Conservation (phyloP, 2,113 vertebrate genomes). For the Damaliscus lunatus region DNA sequence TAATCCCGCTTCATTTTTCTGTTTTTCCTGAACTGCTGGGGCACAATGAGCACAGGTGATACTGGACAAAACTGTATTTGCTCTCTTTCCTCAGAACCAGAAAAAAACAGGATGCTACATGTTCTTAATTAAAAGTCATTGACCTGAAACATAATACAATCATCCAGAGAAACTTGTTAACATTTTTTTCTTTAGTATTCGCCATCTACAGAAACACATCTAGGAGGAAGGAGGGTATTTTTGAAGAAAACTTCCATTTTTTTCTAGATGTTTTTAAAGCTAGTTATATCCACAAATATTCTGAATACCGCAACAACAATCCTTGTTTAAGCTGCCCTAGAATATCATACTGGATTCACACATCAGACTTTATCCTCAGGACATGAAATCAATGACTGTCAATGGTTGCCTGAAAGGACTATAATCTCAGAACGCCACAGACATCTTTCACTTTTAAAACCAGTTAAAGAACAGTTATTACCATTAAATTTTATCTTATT, state of each 20-base stretch:
- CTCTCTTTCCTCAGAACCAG: constrained; percentile 16
- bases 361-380: not conserved
- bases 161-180: not conserved
- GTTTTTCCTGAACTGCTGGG: not conserved
- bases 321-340: not conserved
- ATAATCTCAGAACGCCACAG: not conserved
- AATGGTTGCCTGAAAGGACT: not conserved
- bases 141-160: not conserved
- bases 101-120: constrained; percentile 11
- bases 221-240: not conserved
- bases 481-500: not conserved
- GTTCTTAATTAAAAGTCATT: constrained; percentile 20
- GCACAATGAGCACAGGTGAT: not conserved
- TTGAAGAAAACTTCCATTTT: not conserved
- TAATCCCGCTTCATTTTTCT: not conserved
- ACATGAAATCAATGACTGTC: not conserved
- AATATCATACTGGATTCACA: not conserved
- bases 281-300: not conserved
- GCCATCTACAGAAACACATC: not conserved
- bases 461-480: not conserved
- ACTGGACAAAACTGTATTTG: not conserved
- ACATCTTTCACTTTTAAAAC: constrained; percentile 1
- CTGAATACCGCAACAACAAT: not conserved
- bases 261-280: not conserved
- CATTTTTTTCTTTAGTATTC: not conserved